Conservation (phyloP, 2,888 invertebrate species). For the Uloborus plumipes region DNA sequence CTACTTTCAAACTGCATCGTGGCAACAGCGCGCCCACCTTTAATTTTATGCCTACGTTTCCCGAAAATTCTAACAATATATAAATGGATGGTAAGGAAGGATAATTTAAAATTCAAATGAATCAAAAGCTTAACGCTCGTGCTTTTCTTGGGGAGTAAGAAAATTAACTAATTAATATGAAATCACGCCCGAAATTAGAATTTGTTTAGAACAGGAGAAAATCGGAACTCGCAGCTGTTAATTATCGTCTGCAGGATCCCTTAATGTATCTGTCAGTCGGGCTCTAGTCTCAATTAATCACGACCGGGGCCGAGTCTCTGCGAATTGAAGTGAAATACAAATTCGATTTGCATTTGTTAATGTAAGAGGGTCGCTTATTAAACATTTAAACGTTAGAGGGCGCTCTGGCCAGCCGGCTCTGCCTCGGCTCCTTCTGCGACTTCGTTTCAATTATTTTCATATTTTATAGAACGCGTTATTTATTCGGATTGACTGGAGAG, state of each 20-base stretch:
- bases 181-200: slow-evolving; percentile 61
- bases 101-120: slow-evolving; percentile 63
- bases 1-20: slow-evolving; percentile 32
- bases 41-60: slow-evolving; percentile 51
- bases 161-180: slow-evolving; percentile 62
- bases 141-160: slow-evolving; percentile 52
- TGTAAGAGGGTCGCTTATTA: slow-evolving; percentile 45
- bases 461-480: slow-evolving; percentile 11
- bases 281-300: slow-evolving; percentile 58
- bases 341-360: slow-evolving; percentile 63
- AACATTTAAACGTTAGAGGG: slow-evolving; percentile 55
- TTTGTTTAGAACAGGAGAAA: slow-evolving; percentile 59
- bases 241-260: slow-evolving; percentile 55
- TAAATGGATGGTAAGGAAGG: slow-evolving; percentile 15
- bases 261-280: slow-evolving; percentile 57
- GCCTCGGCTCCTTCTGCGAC: neutral
- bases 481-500: too few relatives aligned
- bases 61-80: slow-evolving; percentile 42
- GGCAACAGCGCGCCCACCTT: slow-evolving; percentile 9
- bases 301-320: slow-evolving; percentile 25
- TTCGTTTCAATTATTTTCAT: slow-evolving; percentile 23
- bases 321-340: slow-evolving; percentile 59
- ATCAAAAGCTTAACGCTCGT: slow-evolving; percentile 43
- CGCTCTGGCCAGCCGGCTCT: slow-evolving; percentile 3
- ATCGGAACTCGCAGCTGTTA: slow-evolving; percentile 58